phyloP scores from a whole-genome alignment of 1,140 invertebrate species.

The Diorhabda sublineata region DNA sequence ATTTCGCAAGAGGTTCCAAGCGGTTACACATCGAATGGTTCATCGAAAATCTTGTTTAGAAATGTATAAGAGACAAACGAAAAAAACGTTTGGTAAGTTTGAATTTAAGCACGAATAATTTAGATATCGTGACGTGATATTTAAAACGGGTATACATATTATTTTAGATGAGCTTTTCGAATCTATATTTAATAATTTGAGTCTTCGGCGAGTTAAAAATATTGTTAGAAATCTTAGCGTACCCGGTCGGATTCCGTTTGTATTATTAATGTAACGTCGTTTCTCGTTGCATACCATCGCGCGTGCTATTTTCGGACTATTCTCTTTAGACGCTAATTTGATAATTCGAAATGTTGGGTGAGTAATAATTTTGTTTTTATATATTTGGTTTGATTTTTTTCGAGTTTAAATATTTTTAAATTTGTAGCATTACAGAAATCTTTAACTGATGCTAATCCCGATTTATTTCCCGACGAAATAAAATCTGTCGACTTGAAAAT shows the following conservation, averaged over 20 bases:
- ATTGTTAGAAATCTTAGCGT: neutral
- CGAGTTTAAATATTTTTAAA: neutral
- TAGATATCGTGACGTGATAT: neutral
- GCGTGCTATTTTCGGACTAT: too few species aligned
- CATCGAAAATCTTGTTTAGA: slow-evolving; percentile 88
- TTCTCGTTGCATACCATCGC: too few species aligned
- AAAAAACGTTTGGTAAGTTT: slow-evolving; percentile 77
- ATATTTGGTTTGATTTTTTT: too few species aligned
- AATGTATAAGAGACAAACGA: slow-evolving; percentile 80
- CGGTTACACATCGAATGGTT: slow-evolving; percentile 82
- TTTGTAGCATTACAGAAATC: neutral
- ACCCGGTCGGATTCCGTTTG: too few species aligned
- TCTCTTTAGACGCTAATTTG: too few species aligned
- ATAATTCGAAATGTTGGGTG: too few species aligned
- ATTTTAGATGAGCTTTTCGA: neutral
- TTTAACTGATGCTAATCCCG: neutral
- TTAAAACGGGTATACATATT: neutral
- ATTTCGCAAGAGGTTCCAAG: slow-evolving; percentile 81
- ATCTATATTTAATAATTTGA: slow-evolving; percentile 1
- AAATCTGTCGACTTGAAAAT: slow-evolving; percentile 6
- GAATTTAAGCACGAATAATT: too few species aligned
- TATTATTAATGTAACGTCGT: too few species aligned
- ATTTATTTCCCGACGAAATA: neutral
- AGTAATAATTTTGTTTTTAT: too few species aligned
- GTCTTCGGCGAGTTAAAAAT: neutral